Evolutionary conservation across 2,797 vertebrate species (phyloP).

Genomic region (Gallirallus australis): DNA sequence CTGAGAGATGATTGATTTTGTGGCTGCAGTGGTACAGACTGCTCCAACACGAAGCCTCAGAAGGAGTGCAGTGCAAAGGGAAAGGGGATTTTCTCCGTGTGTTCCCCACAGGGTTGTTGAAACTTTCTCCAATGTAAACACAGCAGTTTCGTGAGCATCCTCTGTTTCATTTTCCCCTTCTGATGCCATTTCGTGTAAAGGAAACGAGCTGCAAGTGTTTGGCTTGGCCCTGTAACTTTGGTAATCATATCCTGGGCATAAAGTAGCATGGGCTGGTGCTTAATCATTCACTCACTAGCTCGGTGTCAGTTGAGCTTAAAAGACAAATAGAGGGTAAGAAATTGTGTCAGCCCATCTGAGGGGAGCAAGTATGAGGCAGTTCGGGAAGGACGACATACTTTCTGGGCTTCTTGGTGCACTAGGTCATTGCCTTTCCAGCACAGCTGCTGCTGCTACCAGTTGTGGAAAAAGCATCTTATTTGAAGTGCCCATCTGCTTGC

Average conservation of each 20-base stretch:
- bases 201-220: constrained; percentile 52
- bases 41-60: accelerated
- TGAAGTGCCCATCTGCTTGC: not conserved
- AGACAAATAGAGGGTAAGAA: constrained; percentile 69
- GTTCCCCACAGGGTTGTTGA: not conserved
- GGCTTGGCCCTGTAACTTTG: constrained; percentile 25
- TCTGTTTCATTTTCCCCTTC: not conserved
- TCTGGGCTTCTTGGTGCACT: not conserved
- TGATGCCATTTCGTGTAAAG: constrained; percentile 24
- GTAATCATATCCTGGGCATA: constrained; percentile 71
- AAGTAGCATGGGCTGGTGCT: constrained; percentile 60
- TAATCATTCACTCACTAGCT: constrained; percentile 56
- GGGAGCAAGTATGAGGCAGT: not conserved
- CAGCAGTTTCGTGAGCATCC: not conserved
- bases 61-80: accelerated
- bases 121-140: not conserved
- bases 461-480: not conserved
- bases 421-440: not conserved
- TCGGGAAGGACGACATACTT: constrained; percentile 32
- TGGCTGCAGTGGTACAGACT: not conserved
- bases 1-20: not conserved
- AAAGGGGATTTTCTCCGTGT: not conserved
- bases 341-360: constrained; percentile 51
- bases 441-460: not conserved
- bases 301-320: constrained; percentile 41